Evolutionary conservation across 2,113 vertebrate genomes (phyloP), one percentile per base, ranked within the genome.

Genomic region (Tor tambroides): DNA sequence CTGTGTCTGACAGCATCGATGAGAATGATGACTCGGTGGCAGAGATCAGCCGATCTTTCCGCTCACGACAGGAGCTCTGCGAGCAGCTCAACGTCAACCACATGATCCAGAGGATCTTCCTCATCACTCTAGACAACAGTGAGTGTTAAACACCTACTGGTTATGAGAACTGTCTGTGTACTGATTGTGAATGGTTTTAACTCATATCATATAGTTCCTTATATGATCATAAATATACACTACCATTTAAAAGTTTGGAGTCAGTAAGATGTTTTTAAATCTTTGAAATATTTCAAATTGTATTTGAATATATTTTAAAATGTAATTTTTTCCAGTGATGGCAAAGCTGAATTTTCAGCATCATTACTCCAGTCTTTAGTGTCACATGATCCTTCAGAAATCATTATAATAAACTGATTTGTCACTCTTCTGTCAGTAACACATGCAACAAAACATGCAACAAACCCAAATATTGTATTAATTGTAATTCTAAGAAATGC

Each of bases 71-170:
- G 89, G 98, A 99, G 92, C 96, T 99, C 72, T 99, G 98, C 59
- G 97, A 99, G 88, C 98, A 99, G 92, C 98, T 99, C 93, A 99
- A 99, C 91, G 96, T 98, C 95, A 99, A 99, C 94, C 98, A 99
- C 96, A 99, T 99, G 98, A 98, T 99, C 92, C 98, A 99, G 92
- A 95, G 98, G 88, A 97, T 99, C 92, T 99, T 98, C 89, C 97
- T 99, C 80, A 97, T 99, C 92, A 99, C 98, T 11, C 92, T 99
- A 46, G 98, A 99, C 90, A 99, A 99, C 95, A 98, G 98, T 99
- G 91, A 98, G 98, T 93, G 17, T 32, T 67, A 67, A 43, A 69
- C 15, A 49, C 12, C 21, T 72, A 21, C 19, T 2, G 0, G 30
- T 28, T 38, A n/a, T 63, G 35, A 80, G 21, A 59, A 38, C 54